These are phyloP conservation scores for Clytia hemisphaerica DNA, from an alignment of 30 jellyfish, hydroid and myxozoan species.

Conservation along the genomic window DNA sequence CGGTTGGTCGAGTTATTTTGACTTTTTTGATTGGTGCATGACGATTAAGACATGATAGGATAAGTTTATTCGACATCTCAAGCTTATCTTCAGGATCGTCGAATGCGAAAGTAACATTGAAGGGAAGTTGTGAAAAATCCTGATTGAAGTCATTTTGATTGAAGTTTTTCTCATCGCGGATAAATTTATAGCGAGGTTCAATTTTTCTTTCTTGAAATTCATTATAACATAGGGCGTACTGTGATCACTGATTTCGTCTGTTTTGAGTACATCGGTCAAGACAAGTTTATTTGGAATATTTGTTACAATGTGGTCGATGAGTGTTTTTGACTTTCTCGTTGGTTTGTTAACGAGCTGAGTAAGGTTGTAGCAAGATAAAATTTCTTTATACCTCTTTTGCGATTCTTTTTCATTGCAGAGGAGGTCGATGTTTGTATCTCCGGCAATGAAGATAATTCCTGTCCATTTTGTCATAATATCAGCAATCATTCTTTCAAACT, in stretches of 20 bases:
- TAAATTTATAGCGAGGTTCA: constrained; percentile 41
- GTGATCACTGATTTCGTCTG: constrained; percentile 30
- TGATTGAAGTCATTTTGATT: constrained; percentile 10
- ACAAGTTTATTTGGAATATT: constrained; percentile 4
- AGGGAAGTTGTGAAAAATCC: constrained; percentile 39
- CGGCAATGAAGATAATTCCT: constrained; percentile 25
- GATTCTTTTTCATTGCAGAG: constrained; percentile 1
- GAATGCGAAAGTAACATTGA: constrained; percentile 28
- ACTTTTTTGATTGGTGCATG: constrained; percentile 55
- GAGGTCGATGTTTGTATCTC: constrained; percentile 51
- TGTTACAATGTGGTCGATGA: constrained; percentile 55
- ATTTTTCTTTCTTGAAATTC: not conserved
- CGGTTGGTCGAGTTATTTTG: constrained; percentile 59
- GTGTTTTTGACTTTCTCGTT: constrained; percentile 36
- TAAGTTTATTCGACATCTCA: constrained; percentile 35
- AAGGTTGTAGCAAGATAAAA: constrained; percentile 26
- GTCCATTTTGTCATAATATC: not conserved
- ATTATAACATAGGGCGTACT: constrained; percentile 26
- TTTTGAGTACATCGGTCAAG: constrained; percentile 18
- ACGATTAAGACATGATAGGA: constrained; percentile 47
- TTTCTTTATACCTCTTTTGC: constrained; percentile 22
- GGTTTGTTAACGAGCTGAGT: constrained; percentile 37
- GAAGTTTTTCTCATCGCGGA: constrained; percentile 48
- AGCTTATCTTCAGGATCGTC: constrained; percentile 52
- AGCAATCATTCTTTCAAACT: not conserved